phyloP scores from a whole-genome alignment of 2,113 vertebrate species.

The Ondatra zibethicus region DNA sequence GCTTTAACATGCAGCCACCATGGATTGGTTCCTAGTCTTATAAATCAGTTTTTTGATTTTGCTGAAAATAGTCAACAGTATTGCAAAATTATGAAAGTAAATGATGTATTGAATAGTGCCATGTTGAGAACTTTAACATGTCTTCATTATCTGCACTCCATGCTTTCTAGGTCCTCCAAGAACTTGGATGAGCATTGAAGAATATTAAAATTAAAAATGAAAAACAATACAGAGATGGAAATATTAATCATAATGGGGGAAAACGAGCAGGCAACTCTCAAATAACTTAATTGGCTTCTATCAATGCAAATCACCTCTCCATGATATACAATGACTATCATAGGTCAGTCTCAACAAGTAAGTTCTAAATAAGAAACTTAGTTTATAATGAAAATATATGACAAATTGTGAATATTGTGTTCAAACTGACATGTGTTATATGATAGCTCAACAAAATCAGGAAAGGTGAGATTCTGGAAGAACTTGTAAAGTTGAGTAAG shows the following conservation, averaged over 20 bases:
- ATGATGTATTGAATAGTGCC: not conserved
- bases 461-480: not conserved
- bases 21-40: not conserved
- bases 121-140: not conserved
- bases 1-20: not conserved
- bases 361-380: not conserved
- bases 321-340: not conserved
- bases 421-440: not conserved
- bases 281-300: not conserved
- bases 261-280: not conserved
- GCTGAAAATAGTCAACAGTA: not conserved
- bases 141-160: not conserved
- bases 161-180: not conserved
- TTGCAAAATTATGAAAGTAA: conserved; percentile 31
- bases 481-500: not conserved
- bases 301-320: not conserved
- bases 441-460: not conserved
- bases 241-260: not conserved
- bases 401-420: not conserved
- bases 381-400: not conserved
- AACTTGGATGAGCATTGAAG: not conserved
- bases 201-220: not conserved
- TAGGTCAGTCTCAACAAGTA: not conserved
- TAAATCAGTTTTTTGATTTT: not conserved
- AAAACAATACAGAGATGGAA: not conserved